Conservation (phyloP, 64 coral and sea anemone species). For the Dendrophyllia cribrosa region DNA sequence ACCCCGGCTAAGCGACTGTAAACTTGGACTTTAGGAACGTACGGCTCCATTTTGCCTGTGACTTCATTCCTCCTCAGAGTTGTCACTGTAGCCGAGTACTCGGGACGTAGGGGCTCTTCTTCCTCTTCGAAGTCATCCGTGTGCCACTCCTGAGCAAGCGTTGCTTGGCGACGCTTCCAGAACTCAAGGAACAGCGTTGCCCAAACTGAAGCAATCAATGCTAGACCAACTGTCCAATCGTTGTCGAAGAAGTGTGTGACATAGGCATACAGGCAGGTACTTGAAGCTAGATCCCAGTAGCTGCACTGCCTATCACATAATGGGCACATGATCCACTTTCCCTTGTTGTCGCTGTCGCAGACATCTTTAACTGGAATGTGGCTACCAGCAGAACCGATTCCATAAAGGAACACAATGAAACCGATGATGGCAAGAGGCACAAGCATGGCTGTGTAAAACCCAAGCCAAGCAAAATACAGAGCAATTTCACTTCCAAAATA, state of each 20-base stretch:
- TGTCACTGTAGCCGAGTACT: constrained; percentile 79
- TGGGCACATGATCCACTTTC: constrained; percentile 82
- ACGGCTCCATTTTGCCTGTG: constrained; percentile 86
- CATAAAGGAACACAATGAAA: constrained; percentile 90
- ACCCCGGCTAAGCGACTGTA: constrained; percentile 75
- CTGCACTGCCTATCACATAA: constrained; percentile 92
- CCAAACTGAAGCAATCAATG: constrained; percentile 87
- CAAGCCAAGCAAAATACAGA: constrained; percentile 95
- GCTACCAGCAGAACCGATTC: constrained; percentile 59
- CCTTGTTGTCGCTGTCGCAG: constrained; percentile 43
- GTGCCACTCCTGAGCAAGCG: constrained; percentile 85
- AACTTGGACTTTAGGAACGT: constrained; percentile 56
- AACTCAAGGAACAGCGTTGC: constrained; percentile 91
- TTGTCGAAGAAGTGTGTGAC: constrained; percentile 94
- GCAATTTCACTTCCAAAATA: constrained; percentile 94
- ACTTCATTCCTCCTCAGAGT: constrained; percentile 76
- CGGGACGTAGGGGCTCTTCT: constrained; percentile 81
- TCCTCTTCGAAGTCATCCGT: constrained; percentile 90
- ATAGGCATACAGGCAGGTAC: constrained; percentile 72
- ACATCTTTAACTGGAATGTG: constrained; percentile 82
- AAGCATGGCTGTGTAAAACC: constrained; percentile 95
- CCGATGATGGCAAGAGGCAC: constrained; percentile 87
- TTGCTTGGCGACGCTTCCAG: constrained; percentile 88
- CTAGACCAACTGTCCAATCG: constrained; percentile 80
- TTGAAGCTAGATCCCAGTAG: constrained; percentile 82